These are phyloP conservation scores for Illadopsis cleaveri DNA, from an alignment of 2,113 vertebrate genomes.

Conservation along the genomic window DNA sequence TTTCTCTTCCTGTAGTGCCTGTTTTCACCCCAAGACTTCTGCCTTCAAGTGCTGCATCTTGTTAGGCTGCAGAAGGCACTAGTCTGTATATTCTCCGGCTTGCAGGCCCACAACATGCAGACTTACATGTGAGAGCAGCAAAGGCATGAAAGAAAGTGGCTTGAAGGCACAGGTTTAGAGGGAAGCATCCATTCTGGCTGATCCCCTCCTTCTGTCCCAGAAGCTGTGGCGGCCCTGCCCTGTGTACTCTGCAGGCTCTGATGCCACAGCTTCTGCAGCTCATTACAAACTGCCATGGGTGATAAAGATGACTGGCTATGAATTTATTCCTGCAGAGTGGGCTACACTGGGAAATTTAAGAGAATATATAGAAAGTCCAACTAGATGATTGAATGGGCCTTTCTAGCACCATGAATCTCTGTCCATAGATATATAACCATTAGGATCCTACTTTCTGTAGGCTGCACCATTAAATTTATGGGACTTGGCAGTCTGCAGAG, in stretches of 20 bases:
- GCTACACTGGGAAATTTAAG: conserved; percentile 9
- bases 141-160: not conserved
- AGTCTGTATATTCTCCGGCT: not conserved
- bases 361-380: conserved; percentile 11
- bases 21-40: not conserved
- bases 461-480: not conserved
- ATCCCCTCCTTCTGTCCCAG: not conserved
- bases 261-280: not conserved
- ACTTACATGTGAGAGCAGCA: not conserved
- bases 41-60: too few species aligned
- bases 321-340: not conserved
- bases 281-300: not conserved
- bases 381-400: conserved; percentile 8
- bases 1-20: not conserved
- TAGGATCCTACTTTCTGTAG: conserved; percentile 20
- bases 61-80: not conserved
- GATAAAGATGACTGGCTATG: not conserved
- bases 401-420: conserved; percentile 7
- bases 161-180: not conserved
- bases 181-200: not conserved
- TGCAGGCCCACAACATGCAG: not conserved
- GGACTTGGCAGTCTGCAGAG: conserved; percentile 3
- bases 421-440: conserved; percentile 13
- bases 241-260: accelerated
- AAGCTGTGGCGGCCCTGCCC: not conserved